Percentiles rank a stretch among this genome's conserved stretches.
phyloP scores from a whole-genome alignment of 1,140 invertebrate genomes.

The Thalassaphorura encarpata region DNA sequence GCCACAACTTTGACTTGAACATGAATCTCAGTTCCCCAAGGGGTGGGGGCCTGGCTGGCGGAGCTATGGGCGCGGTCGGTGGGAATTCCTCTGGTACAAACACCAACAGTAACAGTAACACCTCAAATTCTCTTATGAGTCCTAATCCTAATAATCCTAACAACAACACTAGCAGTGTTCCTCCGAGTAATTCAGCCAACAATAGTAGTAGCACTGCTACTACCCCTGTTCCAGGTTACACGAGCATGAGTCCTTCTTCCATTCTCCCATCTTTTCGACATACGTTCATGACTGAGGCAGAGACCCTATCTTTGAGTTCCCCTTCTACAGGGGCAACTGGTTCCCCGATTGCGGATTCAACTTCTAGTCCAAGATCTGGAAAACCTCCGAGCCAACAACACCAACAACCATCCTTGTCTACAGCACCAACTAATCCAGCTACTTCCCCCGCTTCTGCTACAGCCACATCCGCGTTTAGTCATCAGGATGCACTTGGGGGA shows the following conservation, averaged over 20 bases:
- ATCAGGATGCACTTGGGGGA: neutral
- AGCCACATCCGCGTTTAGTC: neutral
- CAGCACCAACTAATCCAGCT: neutral
- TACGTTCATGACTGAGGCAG: conserved; percentile 32
- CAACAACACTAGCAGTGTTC: conserved; percentile 27
- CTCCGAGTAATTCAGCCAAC: conserved; percentile 38
- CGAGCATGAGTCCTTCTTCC: conserved; percentile 35
- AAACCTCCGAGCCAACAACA: neutral
- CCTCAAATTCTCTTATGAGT: neutral
- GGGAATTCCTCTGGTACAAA: conserved; percentile 14
- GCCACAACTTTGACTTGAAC: conserved; percentile 5
- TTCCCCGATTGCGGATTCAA: conserved; percentile 23
- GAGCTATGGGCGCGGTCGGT: neutral
- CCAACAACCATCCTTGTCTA: neutral
- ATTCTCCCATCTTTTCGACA: conserved; percentile 32
- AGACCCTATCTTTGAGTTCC: conserved; percentile 20
- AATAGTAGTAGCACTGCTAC: conserved; percentile 36
- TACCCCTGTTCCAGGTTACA: conserved; percentile 34
- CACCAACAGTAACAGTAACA: conserved; percentile 2
- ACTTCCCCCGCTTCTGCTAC: conserved; percentile 7
- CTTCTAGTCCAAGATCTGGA: conserved; percentile 28
- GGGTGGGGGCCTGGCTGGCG: neutral
- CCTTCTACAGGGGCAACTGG: conserved; percentile 8
- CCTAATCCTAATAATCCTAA: conserved; percentile 46
- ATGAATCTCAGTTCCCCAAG: neutral